A percentile compares a stretch with the other conserved stretches of the same genome.
These are phyloP conservation scores for Fukomys damarensis DNA, from an alignment of 2,113 vertebrate genomes.

Conservation along the genomic window DNA sequence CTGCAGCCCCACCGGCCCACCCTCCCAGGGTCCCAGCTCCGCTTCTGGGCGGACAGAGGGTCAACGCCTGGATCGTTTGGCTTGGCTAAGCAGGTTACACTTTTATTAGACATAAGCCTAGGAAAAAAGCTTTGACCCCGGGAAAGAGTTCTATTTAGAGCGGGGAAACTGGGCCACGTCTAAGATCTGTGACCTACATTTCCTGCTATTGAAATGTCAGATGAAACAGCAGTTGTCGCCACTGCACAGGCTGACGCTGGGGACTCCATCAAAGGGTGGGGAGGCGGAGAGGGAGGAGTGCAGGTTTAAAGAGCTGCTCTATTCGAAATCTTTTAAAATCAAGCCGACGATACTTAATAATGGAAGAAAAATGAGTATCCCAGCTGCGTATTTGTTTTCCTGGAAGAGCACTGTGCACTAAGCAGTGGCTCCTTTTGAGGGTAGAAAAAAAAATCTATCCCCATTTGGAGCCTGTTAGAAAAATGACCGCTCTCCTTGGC, in stretches of 20 bases:
- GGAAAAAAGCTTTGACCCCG: conserved; percentile 30
- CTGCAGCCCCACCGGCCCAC: fast-evolving
- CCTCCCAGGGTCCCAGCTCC: no score
- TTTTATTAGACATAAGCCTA: conserved; percentile 64
- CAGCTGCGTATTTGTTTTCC: conserved; percentile 55
- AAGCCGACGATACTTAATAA: not conserved
- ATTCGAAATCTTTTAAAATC: conserved; percentile 30
- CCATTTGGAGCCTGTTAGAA: not conserved
- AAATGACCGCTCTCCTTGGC: not conserved
- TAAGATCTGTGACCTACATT: conserved; percentile 78
- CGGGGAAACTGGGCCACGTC: conserved; percentile 77
- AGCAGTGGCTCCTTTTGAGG: not conserved
- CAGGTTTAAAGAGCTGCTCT: not conserved
- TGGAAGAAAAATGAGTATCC: conserved; percentile 28
- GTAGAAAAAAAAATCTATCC: conserved; percentile 10
- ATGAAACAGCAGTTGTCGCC: not conserved
- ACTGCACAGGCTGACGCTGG: not conserved
- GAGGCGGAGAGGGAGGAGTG: not conserved
- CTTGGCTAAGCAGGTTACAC: not conserved
- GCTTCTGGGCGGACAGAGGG: not conserved
- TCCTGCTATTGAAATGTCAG: conserved; percentile 67
- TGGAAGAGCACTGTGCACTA: not conserved
- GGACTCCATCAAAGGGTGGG: not conserved
- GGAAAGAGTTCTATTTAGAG: conserved; percentile 76
- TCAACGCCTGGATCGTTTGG: not conserved